Evolutionary conservation across 1,140 invertebrate species (phyloP), one percentile per base, ranked within the genome.

Genomic region (Orchesella cincta): DNA sequence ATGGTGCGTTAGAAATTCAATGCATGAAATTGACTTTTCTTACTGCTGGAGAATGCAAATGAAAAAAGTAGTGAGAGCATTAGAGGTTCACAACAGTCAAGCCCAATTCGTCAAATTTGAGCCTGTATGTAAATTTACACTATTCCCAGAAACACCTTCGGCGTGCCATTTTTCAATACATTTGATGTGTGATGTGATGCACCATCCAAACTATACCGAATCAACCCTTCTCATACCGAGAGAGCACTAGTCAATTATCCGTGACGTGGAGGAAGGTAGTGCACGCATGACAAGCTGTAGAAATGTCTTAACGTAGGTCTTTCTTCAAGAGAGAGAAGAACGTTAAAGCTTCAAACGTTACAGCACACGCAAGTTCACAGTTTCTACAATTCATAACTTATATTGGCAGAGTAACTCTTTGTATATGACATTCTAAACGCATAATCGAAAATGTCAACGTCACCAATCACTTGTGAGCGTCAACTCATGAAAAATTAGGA

Each of bases 391-490:
- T 46, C 39, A 8, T 5, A 8, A 18, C 18, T 8, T 18, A 46
- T 46, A 46, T 46, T 18, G 12, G 12, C 5, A 57, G n/a, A 57
- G 54, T 46, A n/a, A 46, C 20, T 12, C 39, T 46, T 12, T 67
- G 62, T 29, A 67, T 33, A 67, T 67, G 62, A 67, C 62, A 33
- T 67, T 67, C 62, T 67, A 26, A 46, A 67, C 26, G 62, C 62
- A 33, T 67, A 67, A 67, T 67, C 62, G 26, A 67, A 67, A 67
- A 29, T 67, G 62, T 67, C 62, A 67, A 67, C 62, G 62, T 67
- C 62, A 67, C 29, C 62, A n/a, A 67, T 67, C 62, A 67, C 62
- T 67, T 67, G 62, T 67, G 62, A 67, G 62, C 62, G 62, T 67
- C 62, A 67, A 29, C 31, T 67, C 62, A 67, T 67, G 62, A 67